A percentile compares a stretch with the other conserved stretches of the same genome.
These are phyloP conservation scores for Cataglyphis livida DNA, from an alignment of 2,888 invertebrate genomes.

Conservation along the genomic window DNA sequence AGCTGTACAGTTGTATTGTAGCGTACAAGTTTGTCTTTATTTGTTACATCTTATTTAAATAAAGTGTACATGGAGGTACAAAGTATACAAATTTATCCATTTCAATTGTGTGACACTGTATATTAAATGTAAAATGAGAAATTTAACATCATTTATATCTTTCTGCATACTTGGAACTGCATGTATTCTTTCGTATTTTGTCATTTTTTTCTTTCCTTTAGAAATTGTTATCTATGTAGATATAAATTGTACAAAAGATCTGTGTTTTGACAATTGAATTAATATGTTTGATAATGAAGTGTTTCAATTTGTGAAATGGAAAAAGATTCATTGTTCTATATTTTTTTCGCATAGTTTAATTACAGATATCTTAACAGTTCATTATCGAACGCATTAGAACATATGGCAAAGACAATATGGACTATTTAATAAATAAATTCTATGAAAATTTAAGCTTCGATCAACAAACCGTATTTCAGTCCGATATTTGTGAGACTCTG, in stretches of 20 bases:
- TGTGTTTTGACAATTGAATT: background rate
- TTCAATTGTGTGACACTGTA: background rate
- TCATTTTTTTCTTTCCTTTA: background rate
- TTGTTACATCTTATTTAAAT: conserved; percentile 40
- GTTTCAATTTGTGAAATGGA: conserved; percentile 7
- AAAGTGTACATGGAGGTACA: conserved; percentile 42
- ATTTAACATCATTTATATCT: background rate
- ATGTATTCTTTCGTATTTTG: background rate
- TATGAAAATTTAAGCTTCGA: conserved; percentile 79
- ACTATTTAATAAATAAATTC: background rate
- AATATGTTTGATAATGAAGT: background rate
- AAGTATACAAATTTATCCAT: background rate
- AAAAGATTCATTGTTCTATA: background rate
- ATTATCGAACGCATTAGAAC: background rate
- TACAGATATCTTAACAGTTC: background rate
- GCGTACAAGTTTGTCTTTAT: conserved; percentile 32
- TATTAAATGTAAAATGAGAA: conserved; percentile 34
- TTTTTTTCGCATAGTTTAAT: background rate
- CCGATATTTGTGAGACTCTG: conserved; percentile 87
- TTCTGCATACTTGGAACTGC: background rate
- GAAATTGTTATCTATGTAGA: background rate
- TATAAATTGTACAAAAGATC: background rate
- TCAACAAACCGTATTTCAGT: conserved; percentile 87
- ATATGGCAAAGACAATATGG: background rate
- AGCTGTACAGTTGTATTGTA: conserved; percentile 39